Evolutionary conservation across 2,113 vertebrate genomes (phyloP).

Genomic region (Passer montanus): DNA sequence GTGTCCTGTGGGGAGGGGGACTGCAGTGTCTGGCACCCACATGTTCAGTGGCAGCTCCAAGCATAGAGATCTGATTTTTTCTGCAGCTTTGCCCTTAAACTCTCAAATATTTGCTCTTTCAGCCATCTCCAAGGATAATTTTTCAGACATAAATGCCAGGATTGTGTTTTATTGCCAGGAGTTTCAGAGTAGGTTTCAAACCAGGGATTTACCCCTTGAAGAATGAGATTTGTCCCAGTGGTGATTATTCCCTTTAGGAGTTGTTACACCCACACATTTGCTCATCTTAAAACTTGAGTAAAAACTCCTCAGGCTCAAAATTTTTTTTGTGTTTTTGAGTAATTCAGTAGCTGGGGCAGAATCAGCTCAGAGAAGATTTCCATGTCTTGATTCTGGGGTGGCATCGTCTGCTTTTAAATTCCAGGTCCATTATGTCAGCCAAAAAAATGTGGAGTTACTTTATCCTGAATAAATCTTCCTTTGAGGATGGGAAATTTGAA

Average conservation of each 20-base stretch:
- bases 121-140: neutral
- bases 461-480: conserved; percentile 22
- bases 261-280: neutral
- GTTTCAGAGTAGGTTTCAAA: neutral
- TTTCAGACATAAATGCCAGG: conserved; percentile 17
- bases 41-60: conserved; percentile 24
- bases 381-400: neutral
- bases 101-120: neutral
- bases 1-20: neutral
- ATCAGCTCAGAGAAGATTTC: neutral
- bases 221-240: neutral
- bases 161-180: neutral
- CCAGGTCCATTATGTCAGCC: conserved; percentile 21
- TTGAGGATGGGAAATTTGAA: conserved; percentile 35
- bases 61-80: conserved; percentile 28
- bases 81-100: conserved; percentile 36
- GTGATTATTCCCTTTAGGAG: neutral
- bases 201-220: neutral
- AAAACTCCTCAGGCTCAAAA: neutral
- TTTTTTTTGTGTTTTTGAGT: neutral
- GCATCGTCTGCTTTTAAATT: neutral
- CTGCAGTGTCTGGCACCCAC: neutral
- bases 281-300: neutral
- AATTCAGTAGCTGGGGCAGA: neutral
- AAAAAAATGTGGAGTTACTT: neutral